Percentiles rank a stretch among this genome's conserved stretches.
Conservation (phyloP, 2,888 invertebrate genomes). For the Trachelus troglodyta region DNA sequence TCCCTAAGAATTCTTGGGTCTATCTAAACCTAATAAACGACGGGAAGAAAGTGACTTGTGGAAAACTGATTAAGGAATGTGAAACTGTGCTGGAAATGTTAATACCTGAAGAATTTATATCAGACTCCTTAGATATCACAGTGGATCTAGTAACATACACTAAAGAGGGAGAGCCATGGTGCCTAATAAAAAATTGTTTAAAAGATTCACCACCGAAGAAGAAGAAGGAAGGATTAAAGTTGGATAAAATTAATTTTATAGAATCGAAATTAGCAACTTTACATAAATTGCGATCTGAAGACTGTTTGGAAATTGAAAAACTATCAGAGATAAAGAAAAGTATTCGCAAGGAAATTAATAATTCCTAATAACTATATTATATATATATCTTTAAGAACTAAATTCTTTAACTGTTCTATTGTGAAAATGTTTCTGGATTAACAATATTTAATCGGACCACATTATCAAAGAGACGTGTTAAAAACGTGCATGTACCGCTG, state of each 20-base stretch:
- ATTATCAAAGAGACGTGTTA: neutral
- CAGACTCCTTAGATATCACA: slow-evolving; percentile 22
- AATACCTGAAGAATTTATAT: slow-evolving; percentile 27
- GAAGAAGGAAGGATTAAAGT: slow-evolving; percentile 21
- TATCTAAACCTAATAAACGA: slow-evolving; percentile 37
- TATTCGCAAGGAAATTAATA: slow-evolving; percentile 43
- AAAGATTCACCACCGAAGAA: slow-evolving; percentile 32
- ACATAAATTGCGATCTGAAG: slow-evolving; percentile 32
- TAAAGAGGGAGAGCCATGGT: slow-evolving; percentile 47
- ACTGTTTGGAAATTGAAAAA: slow-evolving; percentile 40
- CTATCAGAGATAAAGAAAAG: slow-evolving; percentile 47
- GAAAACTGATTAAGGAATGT: neutral
- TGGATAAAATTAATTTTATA: slow-evolving; percentile 43
- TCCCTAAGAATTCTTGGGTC: slow-evolving; percentile 46
- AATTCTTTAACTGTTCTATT: neutral
- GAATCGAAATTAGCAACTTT: slow-evolving; percentile 46
- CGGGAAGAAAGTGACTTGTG: neutral
- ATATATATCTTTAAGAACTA: neutral
- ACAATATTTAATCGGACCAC: neutral
- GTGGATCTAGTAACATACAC: slow-evolving; percentile 51
- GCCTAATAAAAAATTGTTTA: slow-evolving; percentile 50
- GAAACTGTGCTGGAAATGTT: slow-evolving; percentile 45
- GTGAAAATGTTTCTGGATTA: neutral
- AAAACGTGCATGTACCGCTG: neutral
- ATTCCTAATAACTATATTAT: neutral